Percentiles rank a stretch among this genome's conserved stretches.
phyloP scores from a whole-genome alignment of 2,888 invertebrate species.

The Holacanthella duospinosa region DNA sequence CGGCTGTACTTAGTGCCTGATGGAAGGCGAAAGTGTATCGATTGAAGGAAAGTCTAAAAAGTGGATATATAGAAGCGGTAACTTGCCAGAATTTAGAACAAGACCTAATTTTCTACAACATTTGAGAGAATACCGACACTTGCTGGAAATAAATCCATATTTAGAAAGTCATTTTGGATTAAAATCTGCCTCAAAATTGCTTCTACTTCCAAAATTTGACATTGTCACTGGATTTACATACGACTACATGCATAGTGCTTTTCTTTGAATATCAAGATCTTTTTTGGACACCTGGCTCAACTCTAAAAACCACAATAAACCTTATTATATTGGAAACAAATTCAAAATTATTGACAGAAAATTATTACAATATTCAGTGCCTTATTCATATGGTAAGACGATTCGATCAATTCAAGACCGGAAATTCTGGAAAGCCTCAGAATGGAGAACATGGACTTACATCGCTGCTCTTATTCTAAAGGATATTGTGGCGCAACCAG shows the following conservation, averaged over 20 bases:
- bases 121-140: not conserved
- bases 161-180: conserved; percentile 4
- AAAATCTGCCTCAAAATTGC: conserved; percentile 15
- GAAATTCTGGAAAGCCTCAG: conserved; percentile 24
- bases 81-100: not conserved
- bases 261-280: conserved; percentile 16
- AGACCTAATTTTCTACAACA: not conserved
- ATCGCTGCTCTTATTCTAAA: conserved; percentile 11
- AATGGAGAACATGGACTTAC: conserved; percentile 23
- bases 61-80: conserved; percentile 12
- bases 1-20: conserved; percentile 4
- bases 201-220: conserved; percentile 20
- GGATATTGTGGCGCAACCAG: conserved; percentile 10
- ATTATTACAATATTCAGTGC: conserved; percentile 11
- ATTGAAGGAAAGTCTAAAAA: conserved; percentile 1
- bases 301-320: conserved; percentile 5
- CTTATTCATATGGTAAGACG: conserved; percentile 9
- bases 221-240: conserved; percentile 21
- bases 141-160: not conserved
- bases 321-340: conserved; percentile 20
- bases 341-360: conserved; percentile 10
- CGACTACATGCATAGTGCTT: conserved; percentile 23
- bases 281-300: conserved; percentile 18
- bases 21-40: not conserved
- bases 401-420: conserved; percentile 5